phyloP scores from a whole-genome alignment of 2,888 invertebrate genomes.

The Erpobdella octoculata region DNA sequence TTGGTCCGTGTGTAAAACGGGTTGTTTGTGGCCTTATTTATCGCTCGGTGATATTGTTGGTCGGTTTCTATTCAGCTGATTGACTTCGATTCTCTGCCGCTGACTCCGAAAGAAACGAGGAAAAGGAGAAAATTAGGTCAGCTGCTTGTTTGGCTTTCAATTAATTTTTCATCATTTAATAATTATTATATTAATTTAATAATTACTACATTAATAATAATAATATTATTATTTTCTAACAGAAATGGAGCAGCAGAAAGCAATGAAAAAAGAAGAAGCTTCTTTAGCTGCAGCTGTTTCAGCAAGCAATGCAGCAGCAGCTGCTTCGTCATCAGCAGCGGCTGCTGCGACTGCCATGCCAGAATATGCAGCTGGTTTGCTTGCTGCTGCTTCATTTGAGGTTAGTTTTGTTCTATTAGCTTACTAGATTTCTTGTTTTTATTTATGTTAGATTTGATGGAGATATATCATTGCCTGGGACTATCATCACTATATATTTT shows the following conservation, averaged over 20 bases:
- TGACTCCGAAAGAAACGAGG: slow-evolving; percentile 70
- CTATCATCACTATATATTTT: no score
- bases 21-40: no score
- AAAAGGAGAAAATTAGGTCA: slow-evolving; percentile 60
- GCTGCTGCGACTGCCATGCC: slow-evolving; percentile 57
- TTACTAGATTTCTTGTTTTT: no score
- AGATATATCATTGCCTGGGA: no score
- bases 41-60: neutral
- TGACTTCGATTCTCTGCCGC: slow-evolving; percentile 84
- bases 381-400: slow-evolving; percentile 59
- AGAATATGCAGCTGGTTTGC: slow-evolving; percentile 73
- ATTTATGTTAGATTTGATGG: no score
- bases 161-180: neutral
- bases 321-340: neutral
- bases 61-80: slow-evolving; percentile 57
- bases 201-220: neutral
- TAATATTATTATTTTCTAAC: slow-evolving; percentile 39
- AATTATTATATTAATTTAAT: neutral
- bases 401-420: no score
- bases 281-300: neutral
- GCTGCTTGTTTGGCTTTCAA: neutral
- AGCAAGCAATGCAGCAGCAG: neutral
- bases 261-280: slow-evolving; percentile 49
- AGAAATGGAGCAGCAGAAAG: slow-evolving; percentile 48
- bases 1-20: no score